These are phyloP conservation scores for Solea solea DNA, from an alignment of 2,113 vertebrate species.

Conservation along the genomic window DNA sequence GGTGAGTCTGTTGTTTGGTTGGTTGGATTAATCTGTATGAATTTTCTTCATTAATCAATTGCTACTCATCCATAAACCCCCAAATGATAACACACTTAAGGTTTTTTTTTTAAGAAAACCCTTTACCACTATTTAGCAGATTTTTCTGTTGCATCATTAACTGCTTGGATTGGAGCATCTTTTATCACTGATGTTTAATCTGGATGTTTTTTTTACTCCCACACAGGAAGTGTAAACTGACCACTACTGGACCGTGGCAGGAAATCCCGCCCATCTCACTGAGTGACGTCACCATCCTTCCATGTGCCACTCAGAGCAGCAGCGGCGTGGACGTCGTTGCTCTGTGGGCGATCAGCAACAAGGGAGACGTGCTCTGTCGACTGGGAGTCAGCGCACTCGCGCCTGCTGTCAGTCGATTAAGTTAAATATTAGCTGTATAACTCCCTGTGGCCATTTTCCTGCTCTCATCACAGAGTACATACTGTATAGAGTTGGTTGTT, in stretches of 20 bases:
- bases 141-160: too few species aligned
- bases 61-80: too few species aligned
- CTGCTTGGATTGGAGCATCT: too few species aligned
- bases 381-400: conserved; percentile 88
- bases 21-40: too few species aligned
- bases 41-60: too few species aligned
- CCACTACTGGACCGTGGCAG: conserved; percentile 95
- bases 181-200: conserved; percentile 11
- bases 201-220: background rate
- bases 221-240: conserved; percentile 92
- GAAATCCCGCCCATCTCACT: conserved; percentile 90
- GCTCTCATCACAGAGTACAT: background rate
- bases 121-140: too few species aligned
- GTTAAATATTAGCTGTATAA: background rate
- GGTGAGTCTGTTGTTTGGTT: too few species aligned
- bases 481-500: background rate
- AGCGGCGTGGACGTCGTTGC: conserved; percentile 78
- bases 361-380: conserved; percentile 95
- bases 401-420: conserved; percentile 85
- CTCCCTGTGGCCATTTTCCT: background rate
- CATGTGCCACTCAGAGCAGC: conserved; percentile 72
- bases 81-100: too few species aligned
- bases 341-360: conserved; percentile 95
- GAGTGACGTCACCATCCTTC: conserved; percentile 90
- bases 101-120: too few species aligned